Base-by-base conservation (phyloP, 2,797 vertebrate species). In the Salarias fasciatus region DNA sequence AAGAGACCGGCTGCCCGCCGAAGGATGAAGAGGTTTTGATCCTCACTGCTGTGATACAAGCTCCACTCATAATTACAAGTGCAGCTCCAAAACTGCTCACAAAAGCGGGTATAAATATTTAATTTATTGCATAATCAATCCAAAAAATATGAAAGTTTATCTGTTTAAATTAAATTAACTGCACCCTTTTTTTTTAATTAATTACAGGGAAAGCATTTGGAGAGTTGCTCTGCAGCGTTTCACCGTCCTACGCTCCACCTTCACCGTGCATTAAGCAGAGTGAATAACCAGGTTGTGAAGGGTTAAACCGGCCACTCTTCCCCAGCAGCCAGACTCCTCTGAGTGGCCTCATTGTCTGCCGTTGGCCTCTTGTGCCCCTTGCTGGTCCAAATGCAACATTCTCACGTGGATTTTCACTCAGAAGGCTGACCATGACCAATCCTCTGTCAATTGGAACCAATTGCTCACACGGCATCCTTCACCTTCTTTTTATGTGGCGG, bases 381-480 rank as follows among this genome's bases (percentile, higher is more conserved):
- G 81, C 89, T 85, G 88, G 82, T 87, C 82, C 81, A 86, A 88
- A 84, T 66, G 77, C 85, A 76, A 84, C 82, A 88, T 93, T 93
- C 92, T 93, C 92, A 92, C 91, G 89, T 90, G 92, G 92, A 93
- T 93, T 93, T 93, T 83, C 79, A 89, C 88, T 88, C 83, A 63
- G 81, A 89, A 91, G 83, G 84, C 85, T 87, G 88, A 92, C 88
- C 86, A 83, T 93, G 91, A 92, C 92, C 88, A 91, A 90, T 93
- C 87, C 88, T 87, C 87, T 87, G 86, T 91, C 88, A 90, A 86
- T 91, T 86, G 85, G 89, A 91, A 91, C 88, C 89, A 91, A 91
- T 92, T 86, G 89, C 87, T 91, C 87, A 89, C 89, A 92, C 81
- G 81, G 86, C 86, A 88, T 88, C 88, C 78, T 85, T 87, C 83